phyloP scores from a whole-genome alignment of 1,140 invertebrate genomes.

The Bombyx mandarina region DNA sequence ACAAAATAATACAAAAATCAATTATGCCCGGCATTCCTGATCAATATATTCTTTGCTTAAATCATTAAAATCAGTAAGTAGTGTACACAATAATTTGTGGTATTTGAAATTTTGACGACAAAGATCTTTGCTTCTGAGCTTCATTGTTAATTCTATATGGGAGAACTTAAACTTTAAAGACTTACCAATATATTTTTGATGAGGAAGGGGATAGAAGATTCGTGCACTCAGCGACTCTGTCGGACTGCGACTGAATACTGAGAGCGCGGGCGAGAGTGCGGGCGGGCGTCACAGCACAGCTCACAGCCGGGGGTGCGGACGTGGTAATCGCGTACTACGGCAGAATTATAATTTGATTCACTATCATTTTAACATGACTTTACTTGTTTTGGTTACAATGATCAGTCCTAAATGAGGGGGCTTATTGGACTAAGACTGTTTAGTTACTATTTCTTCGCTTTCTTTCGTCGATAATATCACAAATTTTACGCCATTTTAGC shows the following conservation, averaged over 20 bases:
- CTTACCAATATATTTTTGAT: constrained; percentile 45
- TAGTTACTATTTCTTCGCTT: no score
- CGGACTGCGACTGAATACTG: constrained; percentile 40
- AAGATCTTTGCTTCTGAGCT: no score
- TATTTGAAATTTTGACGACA: not conserved
- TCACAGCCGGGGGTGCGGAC: constrained; percentile 1
- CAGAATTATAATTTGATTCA: no score
- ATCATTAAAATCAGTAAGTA: not conserved
- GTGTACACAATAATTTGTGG: not conserved
- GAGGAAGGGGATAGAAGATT: constrained; percentile 15
- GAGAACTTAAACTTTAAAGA: constrained; percentile 9
- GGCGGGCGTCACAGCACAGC: constrained; percentile 19
- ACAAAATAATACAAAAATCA: constrained; percentile 5
- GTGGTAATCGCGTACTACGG: no score
- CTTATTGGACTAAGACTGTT: no score
- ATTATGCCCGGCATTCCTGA: constrained; percentile 9
- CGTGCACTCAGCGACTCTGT: constrained; percentile 39
- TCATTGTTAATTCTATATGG: no score
- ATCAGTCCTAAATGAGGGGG: no score
- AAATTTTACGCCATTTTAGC: no score
- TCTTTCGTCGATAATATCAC: no score
- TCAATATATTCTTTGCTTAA: constrained; percentile 6
- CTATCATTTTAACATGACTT: no score
- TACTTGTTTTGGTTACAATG: no score
- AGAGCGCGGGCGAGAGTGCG: constrained; percentile 24